phyloP scores from a whole-genome alignment of 2,113 vertebrate genomes.

The Manacus vitellinus region DNA sequence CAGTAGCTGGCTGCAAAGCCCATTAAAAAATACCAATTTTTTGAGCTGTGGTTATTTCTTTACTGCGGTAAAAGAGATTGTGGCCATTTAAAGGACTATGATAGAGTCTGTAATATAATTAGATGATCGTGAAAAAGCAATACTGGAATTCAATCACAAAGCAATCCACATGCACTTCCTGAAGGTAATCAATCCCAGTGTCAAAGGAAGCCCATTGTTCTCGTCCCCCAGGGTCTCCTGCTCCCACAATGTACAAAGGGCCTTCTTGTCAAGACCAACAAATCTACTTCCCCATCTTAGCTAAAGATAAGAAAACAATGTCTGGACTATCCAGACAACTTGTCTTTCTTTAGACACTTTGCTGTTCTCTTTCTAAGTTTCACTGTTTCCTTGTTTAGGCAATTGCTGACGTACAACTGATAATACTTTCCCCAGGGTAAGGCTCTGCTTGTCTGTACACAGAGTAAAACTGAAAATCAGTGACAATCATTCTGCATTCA shows the following conservation, averaged over 20 bases:
- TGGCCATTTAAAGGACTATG: slow-evolving; percentile 8
- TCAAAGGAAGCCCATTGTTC: slow-evolving; percentile 53
- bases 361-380: slow-evolving; percentile 15
- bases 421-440: not conserved
- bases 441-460: not conserved
- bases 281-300: slow-evolving; percentile 14
- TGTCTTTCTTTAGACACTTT: slow-evolving; percentile 1
- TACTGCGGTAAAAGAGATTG: not conserved
- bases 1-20: not conserved
- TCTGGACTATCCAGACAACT: not conserved
- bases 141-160: slow-evolving; percentile 47
- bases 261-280: slow-evolving; percentile 18
- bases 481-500: not conserved
- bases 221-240: not conserved
- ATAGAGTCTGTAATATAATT: slow-evolving; percentile 26
- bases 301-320: slow-evolving; percentile 27
- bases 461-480: not conserved
- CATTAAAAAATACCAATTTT: not conserved
- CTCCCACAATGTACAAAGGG: slow-evolving; percentile 8
- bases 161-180: slow-evolving; percentile 22
- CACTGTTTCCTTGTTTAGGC: not conserved
- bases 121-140: slow-evolving; percentile 47
- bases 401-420: not conserved
- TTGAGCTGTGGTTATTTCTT: slow-evolving; percentile 11
- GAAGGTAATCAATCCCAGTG: slow-evolving; percentile 33